Conservation (phyloP, 2,113 vertebrate genomes). For the Axis porcinus region DNA sequence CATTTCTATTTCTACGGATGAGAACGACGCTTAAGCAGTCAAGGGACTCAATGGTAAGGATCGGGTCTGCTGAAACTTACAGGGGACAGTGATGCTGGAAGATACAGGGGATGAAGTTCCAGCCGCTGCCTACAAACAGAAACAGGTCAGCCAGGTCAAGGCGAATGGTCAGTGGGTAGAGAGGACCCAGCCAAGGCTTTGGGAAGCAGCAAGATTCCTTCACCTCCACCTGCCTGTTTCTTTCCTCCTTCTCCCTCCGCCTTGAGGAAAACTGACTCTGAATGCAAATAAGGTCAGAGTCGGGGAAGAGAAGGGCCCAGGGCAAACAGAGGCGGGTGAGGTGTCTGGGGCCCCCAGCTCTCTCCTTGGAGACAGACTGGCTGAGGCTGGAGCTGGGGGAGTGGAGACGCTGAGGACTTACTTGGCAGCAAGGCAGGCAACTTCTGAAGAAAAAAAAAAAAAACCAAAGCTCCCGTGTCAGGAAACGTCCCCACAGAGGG, state of each 20-base stretch:
- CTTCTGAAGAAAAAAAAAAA: not conserved
- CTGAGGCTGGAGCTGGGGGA: not conserved
- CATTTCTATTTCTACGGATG: not conserved
- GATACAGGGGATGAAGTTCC: not conserved
- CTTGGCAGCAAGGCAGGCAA: not conserved
- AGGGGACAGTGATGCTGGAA: not conserved
- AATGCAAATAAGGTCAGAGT: conserved; percentile 32
- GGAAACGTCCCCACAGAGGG: not conserved
- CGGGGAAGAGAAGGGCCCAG: not conserved
- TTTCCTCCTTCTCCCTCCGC: not conserved
- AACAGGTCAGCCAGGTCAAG: not conserved
- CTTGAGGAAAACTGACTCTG: not conserved
- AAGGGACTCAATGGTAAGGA: not conserved
- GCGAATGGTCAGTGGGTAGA: not conserved
- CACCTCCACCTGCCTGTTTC: not conserved
- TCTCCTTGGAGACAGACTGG: conserved; percentile 64
- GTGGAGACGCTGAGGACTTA: not conserved
- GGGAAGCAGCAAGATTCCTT: not conserved
- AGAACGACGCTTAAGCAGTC: not conserved
- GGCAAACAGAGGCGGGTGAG: not conserved
- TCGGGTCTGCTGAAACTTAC: not conserved
- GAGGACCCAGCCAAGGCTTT: not conserved
- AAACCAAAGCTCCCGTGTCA: conserved; percentile 4
- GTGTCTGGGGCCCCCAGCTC: not conserved
- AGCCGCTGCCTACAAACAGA: not conserved